Base-by-base conservation (phyloP, 1,140 invertebrate genomes). In the Zeugodacus cucurbitae region DNA sequence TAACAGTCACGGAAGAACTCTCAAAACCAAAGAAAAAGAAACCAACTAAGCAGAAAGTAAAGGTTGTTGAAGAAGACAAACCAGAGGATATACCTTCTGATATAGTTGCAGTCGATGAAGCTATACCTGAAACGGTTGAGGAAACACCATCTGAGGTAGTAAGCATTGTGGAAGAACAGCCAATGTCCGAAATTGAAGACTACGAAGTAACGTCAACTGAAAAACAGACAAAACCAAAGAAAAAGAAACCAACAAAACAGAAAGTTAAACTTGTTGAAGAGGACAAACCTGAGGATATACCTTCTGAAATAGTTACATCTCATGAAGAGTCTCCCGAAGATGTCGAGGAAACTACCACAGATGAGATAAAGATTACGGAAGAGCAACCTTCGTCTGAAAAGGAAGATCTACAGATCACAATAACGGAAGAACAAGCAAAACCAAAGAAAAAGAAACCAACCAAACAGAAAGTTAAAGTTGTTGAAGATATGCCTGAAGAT, bases 181-280 rank as follows among this genome's bases (percentile, higher is more conserved):
- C 70, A 0, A 44, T 2, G 0, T 41, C 37, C 2, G 70, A 74
- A 22, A 7, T 32, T 22, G 87, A 88, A 82, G 58, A 48, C 14
- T 62, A 29, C 20, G 58, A 86, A 32, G 32, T 86, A 20, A 17
- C 32, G 22, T 17, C 37, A 48, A 85, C n/a, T 32, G 87, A 78
- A 88, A 14, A 89, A 32, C 88, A 90, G 58, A 67, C 64, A 86
- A 87, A 88, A 48, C 92, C 91, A 32, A 89, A 87, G n/a, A 87
- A 89, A 88, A 90, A 89, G 48, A 89, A 88, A 44, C 91, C 88
- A 86, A 89, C 87, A 37, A 48, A 57, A 26, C 37, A 88, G 74
- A 89, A 89, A 41, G 89, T 91, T 86, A 87, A 91, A 88, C 22
- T 82, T 48, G 29, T 29, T 20, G 88, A 88, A 86, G 89, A 89